These are phyloP conservation scores for Heteropelma amictum DNA, from an alignment of 2,888 invertebrate genomes.

Conservation along the genomic window DNA sequence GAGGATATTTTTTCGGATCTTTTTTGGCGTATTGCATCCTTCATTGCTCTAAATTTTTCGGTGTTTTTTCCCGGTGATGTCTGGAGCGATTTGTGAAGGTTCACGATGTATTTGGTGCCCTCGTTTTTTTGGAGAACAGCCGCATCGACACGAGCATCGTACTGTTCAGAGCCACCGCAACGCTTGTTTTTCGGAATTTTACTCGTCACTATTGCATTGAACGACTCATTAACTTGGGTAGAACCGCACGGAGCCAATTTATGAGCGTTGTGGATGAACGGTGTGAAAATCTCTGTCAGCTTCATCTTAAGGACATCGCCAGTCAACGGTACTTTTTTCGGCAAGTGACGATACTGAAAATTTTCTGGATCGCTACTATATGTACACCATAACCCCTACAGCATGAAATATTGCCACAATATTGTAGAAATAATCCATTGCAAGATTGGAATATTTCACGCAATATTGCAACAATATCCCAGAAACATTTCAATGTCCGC, in stretches of 20 bases:
- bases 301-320: not conserved
- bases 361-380: conserved; percentile 43
- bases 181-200: conserved; percentile 36
- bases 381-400: conserved; percentile 59
- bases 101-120: conserved; percentile 6
- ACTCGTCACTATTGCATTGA: conserved; percentile 30
- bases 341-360: conserved; percentile 39
- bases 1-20: not conserved
- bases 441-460: too few relatives aligned
- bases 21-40: conserved; percentile 5
- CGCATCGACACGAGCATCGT: conserved; percentile 36
- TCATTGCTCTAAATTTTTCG: conserved; percentile 14
- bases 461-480: too few relatives aligned
- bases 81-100: conserved; percentile 6
- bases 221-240: conserved; percentile 45
- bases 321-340: conserved; percentile 16
- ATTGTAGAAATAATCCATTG: too few relatives aligned
- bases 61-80: conserved; percentile 31
- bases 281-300: conserved; percentile 7
- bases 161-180: conserved; percentile 45
- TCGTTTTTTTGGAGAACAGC: conserved; percentile 48
- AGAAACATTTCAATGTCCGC: too few relatives aligned
- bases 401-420: too few relatives aligned
- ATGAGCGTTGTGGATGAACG: conserved; percentile 32
- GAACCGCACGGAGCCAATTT: conserved; percentile 50